Evolutionary conservation across 2,888 invertebrate species (phyloP).

Genomic region (Stenodema calcarata): DNA sequence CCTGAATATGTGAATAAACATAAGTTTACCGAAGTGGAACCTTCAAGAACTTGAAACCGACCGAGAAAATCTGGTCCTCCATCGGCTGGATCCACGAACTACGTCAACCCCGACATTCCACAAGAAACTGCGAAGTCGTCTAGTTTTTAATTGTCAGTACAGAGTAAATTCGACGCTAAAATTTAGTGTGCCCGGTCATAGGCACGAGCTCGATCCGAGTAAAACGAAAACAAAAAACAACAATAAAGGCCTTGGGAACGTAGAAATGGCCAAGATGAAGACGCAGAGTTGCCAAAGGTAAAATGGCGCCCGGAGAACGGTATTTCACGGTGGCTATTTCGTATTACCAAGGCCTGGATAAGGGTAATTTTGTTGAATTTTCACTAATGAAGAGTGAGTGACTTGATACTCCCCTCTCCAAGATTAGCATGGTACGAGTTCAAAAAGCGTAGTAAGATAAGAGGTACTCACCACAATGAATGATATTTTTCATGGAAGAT

Average conservation of each 20-base stretch:
- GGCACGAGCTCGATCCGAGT: too few relatives aligned
- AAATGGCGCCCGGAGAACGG: not conserved
- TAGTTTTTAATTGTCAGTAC: too few relatives aligned
- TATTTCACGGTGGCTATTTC: not conserved
- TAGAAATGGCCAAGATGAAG: not conserved
- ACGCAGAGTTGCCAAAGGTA: not conserved
- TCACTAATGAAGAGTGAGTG: not conserved
- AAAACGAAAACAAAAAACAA: not conserved
- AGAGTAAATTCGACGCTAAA: too few relatives aligned
- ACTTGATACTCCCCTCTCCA: not conserved
- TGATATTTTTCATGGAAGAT: constrained; percentile 37
- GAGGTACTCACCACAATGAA: constrained; percentile 30
- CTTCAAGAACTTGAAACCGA: not conserved
- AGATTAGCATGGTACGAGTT: too few relatives aligned
- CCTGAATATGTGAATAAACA: not conserved
- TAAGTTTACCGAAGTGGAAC: not conserved
- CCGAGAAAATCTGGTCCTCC: constrained; percentile 4
- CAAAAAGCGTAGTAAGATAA: not conserved
- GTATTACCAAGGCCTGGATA: not conserved
- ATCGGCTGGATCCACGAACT: not conserved
- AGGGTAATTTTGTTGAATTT: not conserved
- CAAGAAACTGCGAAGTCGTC: not conserved
- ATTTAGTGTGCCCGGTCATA: too few relatives aligned
- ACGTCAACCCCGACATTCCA: not conserved
- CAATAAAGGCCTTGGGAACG: not conserved